Base-by-base conservation (phyloP, 2,888 invertebrate species). In the Tetranychus truncatus region DNA sequence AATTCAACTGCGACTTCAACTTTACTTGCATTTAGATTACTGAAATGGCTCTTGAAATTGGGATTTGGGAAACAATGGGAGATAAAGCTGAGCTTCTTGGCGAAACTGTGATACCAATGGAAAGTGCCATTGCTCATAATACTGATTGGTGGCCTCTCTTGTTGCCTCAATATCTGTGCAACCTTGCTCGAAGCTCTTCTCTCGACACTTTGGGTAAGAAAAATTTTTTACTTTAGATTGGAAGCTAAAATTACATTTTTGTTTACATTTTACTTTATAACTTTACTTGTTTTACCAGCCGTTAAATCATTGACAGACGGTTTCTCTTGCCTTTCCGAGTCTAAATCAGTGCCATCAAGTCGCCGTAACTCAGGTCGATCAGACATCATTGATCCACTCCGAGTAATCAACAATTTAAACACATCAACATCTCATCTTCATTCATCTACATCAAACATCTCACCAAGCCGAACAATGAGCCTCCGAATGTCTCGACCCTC, bases 131-230 rank as follows among this genome's bases (percentile, higher is more conserved):
- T 46, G 71, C 69, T n/a, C 74, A 75, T 44, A 76, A 75, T 34
- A 73, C 74, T 69, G 77, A 77, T 67, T 77, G 77, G 77, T 77
- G 77, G 77, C 77, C 77, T 77, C 74, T 77, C 18, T 45, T 76
- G 24, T 46, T 73, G 3, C 55, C 74, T 21, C 46, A 65, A 11
- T 65, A 21, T n/a, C 65, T 24, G 7, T 34, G 55, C 24, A 21
- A 73, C 9, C 46, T 73, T 21, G 45, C 45, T 65, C 20, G 73
- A n/a, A 65, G 65, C 24, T 71, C 21, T 67, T 44, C 73, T 20
- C 15, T 21, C 20, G 45, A 71, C 18, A 44, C 65, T 9, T n/a
- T 44, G 18, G n/a, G 55, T 55, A n/a, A 24, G 1, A 4, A 7
- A 21, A 24, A 7, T 34, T 1, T 55, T 72, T 7, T 66, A 20